phyloP scores from a whole-genome alignment of 2,113 vertebrate species.

The Menidia beryllina region DNA sequence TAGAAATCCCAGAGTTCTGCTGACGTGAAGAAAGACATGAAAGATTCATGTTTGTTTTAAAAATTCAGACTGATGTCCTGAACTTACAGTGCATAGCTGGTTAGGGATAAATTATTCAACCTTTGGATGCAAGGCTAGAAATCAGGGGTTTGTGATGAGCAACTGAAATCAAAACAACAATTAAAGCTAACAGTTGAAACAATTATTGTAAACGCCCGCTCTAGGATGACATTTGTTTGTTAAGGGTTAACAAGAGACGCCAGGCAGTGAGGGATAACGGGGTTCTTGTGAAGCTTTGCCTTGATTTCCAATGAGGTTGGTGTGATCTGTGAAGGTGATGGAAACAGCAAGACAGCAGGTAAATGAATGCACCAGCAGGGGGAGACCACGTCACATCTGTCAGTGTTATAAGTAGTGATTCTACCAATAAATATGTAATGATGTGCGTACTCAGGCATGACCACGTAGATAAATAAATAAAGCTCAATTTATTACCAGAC shows the following conservation, averaged over 20 bases:
- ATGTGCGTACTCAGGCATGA: neutral
- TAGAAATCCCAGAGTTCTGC: slow-evolving; percentile 76
- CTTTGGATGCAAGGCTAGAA: slow-evolving; percentile 56
- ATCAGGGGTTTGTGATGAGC: slow-evolving; percentile 39
- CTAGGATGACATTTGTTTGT: too few relatives aligned
- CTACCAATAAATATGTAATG: neutral
- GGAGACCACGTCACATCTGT: slow-evolving; percentile 64
- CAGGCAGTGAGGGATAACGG: neutral
- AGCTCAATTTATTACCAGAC: neutral
- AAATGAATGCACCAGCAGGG: slow-evolving; percentile 74
- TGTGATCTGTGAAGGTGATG: neutral
- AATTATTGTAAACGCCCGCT: too few relatives aligned
- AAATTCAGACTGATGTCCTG: slow-evolving; percentile 82
- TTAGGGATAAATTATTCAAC: slow-evolving; percentile 77
- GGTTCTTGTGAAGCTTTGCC: neutral
- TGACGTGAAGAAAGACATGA: slow-evolving; percentile 75
- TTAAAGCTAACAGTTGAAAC: slow-evolving; percentile 6
- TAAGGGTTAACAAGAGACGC: neutral
- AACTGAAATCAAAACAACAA: slow-evolving; percentile 47
- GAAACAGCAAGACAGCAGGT: slow-evolving; percentile 26
- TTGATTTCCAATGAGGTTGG: neutral
- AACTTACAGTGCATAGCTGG: slow-evolving; percentile 73
- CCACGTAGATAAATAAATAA: neutral
- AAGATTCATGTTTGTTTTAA: slow-evolving; percentile 81
- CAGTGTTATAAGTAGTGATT: neutral